Evolutionary conservation across 2,113 vertebrate genomes (phyloP), one percentile per base, ranked within the genome.

Genomic region (Lethenteron reissneri): DNA sequence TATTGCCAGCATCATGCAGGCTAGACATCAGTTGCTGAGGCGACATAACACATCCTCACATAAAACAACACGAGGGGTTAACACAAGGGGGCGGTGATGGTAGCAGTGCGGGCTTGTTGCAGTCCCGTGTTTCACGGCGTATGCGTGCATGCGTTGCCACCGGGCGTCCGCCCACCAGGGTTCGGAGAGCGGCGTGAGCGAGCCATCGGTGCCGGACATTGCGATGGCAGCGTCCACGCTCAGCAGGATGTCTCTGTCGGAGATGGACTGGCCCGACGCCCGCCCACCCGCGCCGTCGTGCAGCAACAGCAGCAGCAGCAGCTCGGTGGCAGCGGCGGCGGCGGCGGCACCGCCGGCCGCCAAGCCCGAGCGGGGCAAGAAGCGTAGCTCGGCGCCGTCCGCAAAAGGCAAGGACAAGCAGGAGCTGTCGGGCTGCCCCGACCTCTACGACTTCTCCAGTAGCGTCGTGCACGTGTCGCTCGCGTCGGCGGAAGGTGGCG

Each of bases 161-260:
- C 41, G 41, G 41, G 41, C 41, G 41, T 41, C 41, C 41, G 41
- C 41, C 41, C 41, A 41, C 41, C 41, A 41, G 64, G 64, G n/a
- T 17, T n/a, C 64, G n/a, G 64, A 68, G 25, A n/a, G n/a, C 11
- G 64, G 64, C 10, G n/a, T 68, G n/a, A 25, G n/a, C 10, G 64
- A 68, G n/a, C 64, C 25, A 11, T 68, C 64, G n/a, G 25, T 68
- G n/a, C 64, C 64, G 25, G 64, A 68, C 64, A 68, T 68, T 25
- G 64, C 64, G 25, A 68, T 8, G 10, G 64, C 64, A 68, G 64
- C 64, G 25, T 68, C 64, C n/a, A 17, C 64, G n/a, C 64, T 68
- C n/a, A 25, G 64, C 64, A 8, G 64, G 64, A n/a, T 68, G n/a
- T 8, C 64, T 68, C 25, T 68, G 10, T n/a, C 64, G 9, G 64